phyloP scores from a whole-genome alignment of 2,888 invertebrate genomes.

The Oasisia sp. region DNA sequence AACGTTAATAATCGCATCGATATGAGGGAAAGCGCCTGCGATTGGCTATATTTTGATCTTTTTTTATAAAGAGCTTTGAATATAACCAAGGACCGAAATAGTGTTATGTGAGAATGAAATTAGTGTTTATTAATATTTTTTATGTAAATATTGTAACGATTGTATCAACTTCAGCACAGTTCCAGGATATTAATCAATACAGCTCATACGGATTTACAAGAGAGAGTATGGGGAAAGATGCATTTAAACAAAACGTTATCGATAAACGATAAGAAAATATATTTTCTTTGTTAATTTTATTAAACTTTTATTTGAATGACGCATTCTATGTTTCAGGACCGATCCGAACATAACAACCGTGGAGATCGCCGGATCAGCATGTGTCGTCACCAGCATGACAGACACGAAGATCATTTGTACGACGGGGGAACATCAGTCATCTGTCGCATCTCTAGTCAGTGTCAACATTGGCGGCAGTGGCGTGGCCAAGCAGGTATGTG shows the following conservation, averaged over 20 bases:
- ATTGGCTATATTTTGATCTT: too few relatives aligned
- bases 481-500: conserved; percentile 26
- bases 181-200: too few relatives aligned
- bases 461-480: conserved; percentile 28
- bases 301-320: neutral
- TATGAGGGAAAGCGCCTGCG: neutral
- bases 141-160: too few relatives aligned
- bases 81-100: too few relatives aligned
- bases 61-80: too few relatives aligned
- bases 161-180: too few relatives aligned
- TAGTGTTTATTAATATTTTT: too few relatives aligned
- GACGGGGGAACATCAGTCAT: conserved; percentile 33
- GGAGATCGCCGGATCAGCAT: conserved; percentile 41
- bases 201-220: too few relatives aligned
- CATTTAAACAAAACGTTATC: too few relatives aligned
- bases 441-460: conserved; percentile 28
- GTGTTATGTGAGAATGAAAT: too few relatives aligned
- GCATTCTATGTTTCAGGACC: conserved; percentile 22
- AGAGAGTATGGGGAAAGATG: too few relatives aligned
- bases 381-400: conserved; percentile 36
- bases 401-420: conserved; percentile 33
- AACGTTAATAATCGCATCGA: neutral
- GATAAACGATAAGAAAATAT: too few relatives aligned
- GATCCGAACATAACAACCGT: conserved; percentile 27
- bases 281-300: neutral